Evolutionary conservation across 2,113 vertebrate genomes (phyloP), one percentile per base, ranked within the genome.

Genomic region (Alexandromys fortis): DNA sequence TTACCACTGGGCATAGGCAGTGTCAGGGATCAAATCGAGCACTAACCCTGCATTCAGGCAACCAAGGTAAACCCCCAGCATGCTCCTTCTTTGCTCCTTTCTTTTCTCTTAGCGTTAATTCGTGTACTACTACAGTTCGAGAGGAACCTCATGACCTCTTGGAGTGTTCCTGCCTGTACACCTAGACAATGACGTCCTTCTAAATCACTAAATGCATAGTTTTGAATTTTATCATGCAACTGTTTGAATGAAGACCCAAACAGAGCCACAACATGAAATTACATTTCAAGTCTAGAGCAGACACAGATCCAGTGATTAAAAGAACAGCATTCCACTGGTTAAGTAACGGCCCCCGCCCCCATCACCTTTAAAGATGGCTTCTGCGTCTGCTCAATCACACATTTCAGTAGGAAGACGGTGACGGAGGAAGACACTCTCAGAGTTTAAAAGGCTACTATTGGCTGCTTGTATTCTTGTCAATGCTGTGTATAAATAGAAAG

Each of bases 51-150:
- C 45, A 49, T 16, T 35, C 67, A 26, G 24, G 65, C 65, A 5
- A 24, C 65, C 4, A 33, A 52, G 33, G 10, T 2, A 52, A 30
- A 26, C 1, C 45, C 12, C 63, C 21, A 49, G 45, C 3, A 68
- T 22, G 11, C 49, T 47, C 77, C 89, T 92, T 67, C 85, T 52
- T 67, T 83, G 73, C 55, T 67, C 14, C 96, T 83, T 81, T 35
- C 35, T 61, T 17, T 35, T 83, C n/a, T 83, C 55, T 58, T 58
- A 58, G 55, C 77, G 94, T 97, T 95, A 68, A 98, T 96, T 96
- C 9, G 4, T 13, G 73, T 93, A 47, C 85, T 45, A 98, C 55
- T 58, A n/a, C 11, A 82, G 55, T 38, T 38, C 24, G 91, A 96
- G 78, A 79, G 77, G 77, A 83, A 11, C 7, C 49, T 19, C n/a